phyloP scores from a whole-genome alignment of 2,888 invertebrate genomes.

The Ditula angustiorana region DNA sequence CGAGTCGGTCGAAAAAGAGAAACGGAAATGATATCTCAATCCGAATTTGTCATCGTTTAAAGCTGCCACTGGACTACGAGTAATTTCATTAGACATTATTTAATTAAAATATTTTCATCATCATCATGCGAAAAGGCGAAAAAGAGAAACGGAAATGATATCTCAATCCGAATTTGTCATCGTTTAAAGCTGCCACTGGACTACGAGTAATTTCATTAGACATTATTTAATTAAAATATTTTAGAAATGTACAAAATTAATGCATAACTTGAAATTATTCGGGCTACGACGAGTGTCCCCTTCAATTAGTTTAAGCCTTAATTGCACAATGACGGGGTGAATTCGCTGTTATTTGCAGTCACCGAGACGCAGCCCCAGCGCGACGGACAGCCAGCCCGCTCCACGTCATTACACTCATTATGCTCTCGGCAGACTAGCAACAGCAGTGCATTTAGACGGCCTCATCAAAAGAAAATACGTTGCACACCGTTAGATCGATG shows the following conservation, averaged over 20 bases:
- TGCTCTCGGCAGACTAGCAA: neutral
- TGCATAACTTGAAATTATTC: neutral
- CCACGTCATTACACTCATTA: neutral
- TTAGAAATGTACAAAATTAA: neutral
- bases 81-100: neutral
- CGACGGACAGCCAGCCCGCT: conserved; percentile 5
- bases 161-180: neutral
- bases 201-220: neutral
- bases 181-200: neutral
- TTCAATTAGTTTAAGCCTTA: conserved; percentile 15
- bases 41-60: neutral
- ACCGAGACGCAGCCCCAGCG: conserved; percentile 7
- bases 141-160: neutral
- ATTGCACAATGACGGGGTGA: conserved; percentile 14
- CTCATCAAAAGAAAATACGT: neutral
- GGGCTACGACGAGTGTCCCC: neutral
- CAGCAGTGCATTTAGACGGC: neutral
- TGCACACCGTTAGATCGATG: neutral
- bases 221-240: conserved; percentile 4
- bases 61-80: neutral
- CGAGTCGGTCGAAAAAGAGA: too few relatives aligned
- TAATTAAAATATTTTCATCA: conserved; percentile 5
- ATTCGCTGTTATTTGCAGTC: conserved; percentile 32
- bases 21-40: neutral
- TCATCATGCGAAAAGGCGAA: too few relatives aligned